A percentile compares a stretch with the other conserved stretches of the same genome.
These are phyloP conservation scores for Schlechtendalia chinensis DNA, from an alignment of 1,140 invertebrate genomes.

Conservation along the genomic window DNA sequence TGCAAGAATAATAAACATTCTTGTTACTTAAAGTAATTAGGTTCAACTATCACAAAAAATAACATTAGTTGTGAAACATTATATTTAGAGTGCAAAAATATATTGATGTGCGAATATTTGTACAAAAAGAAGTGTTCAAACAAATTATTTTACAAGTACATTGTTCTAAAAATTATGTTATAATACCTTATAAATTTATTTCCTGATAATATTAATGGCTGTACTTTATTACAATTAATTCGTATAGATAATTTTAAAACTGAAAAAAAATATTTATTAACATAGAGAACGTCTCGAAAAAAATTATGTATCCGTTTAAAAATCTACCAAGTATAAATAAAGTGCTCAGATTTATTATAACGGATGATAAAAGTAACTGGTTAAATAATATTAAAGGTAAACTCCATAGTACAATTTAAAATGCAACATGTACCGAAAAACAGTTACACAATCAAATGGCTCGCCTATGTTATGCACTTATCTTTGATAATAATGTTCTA, in stretches of 20 bases:
- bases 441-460: slow-evolving; percentile 7
- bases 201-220: too few relatives aligned
- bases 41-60: neutral
- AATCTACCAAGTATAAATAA: neutral
- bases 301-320: too few relatives aligned
- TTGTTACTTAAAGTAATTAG: neutral
- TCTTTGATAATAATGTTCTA: neutral
- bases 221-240: too few relatives aligned
- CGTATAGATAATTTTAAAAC: too few relatives aligned
- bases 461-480: neutral
- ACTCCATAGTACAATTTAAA: neutral
- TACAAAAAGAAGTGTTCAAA: neutral
- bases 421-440: neutral
- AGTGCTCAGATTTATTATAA: neutral
- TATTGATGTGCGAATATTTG: too few relatives aligned
- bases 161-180: neutral
- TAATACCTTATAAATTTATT: too few relatives aligned
- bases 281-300: too few relatives aligned
- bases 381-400: slow-evolving; percentile 3
- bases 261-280: too few relatives aligned
- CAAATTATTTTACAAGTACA: too few relatives aligned
- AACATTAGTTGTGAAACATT: neutral
- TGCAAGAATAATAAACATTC: slow-evolving; percentile 5
- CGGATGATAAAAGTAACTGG: neutral
- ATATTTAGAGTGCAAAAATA: neutral